Conservation (phyloP, 2,113 vertebrate genomes). For the Heteronetta atricapilla region DNA sequence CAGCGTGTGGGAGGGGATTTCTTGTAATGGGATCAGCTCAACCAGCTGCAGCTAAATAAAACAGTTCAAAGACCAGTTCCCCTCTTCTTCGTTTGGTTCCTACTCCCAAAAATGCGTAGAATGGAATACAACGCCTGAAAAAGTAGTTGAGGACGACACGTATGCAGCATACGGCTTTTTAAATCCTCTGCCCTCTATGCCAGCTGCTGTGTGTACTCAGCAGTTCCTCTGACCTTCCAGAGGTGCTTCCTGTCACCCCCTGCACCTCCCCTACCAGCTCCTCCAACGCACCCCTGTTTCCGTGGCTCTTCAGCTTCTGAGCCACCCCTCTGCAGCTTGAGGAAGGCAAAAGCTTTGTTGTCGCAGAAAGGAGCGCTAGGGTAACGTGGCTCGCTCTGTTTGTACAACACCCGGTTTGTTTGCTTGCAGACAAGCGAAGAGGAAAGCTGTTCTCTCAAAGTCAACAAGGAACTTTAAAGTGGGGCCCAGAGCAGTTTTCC, state of each 20-base stretch:
- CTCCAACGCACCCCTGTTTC: background rate
- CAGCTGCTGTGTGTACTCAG: background rate
- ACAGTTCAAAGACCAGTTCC: background rate
- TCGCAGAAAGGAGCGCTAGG: background rate
- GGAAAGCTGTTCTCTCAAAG: background rate
- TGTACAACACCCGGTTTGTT: background rate
- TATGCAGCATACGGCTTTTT: background rate
- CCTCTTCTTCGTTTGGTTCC: background rate
- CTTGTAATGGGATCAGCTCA: background rate
- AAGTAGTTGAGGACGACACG: background rate
- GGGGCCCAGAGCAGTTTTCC: background rate
- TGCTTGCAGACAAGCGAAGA: constrained; percentile 12
- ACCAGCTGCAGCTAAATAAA: background rate
- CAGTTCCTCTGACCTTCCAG: background rate
- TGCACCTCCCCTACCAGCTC: background rate
- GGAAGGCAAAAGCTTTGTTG: background rate
- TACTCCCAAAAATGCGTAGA: background rate
- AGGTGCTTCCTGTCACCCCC: background rate
- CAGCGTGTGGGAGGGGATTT: background rate
- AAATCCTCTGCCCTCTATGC: background rate
- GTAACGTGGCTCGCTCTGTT: background rate
- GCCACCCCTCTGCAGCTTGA: background rate
- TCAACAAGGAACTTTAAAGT: background rate
- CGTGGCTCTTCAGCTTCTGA: background rate
- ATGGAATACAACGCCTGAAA: background rate